phyloP scores from a whole-genome alignment of 2,888 invertebrate species.

The Gisinianus flammeolus region DNA sequence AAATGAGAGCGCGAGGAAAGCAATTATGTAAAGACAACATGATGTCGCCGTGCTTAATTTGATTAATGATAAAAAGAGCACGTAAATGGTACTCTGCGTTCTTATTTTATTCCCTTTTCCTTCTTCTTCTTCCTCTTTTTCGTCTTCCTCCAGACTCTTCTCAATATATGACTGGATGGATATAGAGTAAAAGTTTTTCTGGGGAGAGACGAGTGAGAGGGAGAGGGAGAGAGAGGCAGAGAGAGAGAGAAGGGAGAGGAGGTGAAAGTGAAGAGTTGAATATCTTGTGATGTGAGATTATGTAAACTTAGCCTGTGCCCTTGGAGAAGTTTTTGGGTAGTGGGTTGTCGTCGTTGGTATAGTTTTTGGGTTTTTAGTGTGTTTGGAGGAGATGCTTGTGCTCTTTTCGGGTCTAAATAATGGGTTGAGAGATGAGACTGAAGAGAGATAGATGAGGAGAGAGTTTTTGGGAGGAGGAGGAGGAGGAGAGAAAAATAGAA shows the following conservation, averaged over 20 bases:
- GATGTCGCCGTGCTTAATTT: slow-evolving; percentile 11
- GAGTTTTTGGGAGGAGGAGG: neutral
- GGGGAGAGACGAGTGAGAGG: neutral
- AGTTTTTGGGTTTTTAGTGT: too few species aligned
- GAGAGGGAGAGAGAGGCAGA: slow-evolving; percentile 14
- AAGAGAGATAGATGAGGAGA: slow-evolving; percentile 17
- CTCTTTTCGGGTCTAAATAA: neutral
- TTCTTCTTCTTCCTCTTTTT: neutral
- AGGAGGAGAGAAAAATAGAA: too few species aligned
- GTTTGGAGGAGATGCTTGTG: slow-evolving; percentile 3
- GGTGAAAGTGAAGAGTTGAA: slow-evolving; percentile 1
- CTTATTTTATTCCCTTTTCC: slow-evolving; percentile 5
- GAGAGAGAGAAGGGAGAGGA: slow-evolving; percentile 4
- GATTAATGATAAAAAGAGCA: slow-evolving; percentile 19
- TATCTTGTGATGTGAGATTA: slow-evolving; percentile 9
- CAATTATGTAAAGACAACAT: slow-evolving; percentile 8
- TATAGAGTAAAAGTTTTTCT: neutral
- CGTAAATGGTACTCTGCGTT: slow-evolving; percentile 6
- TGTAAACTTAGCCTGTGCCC: neutral
- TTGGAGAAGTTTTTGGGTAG: neutral
- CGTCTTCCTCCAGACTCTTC: neutral
- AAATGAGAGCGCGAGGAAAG: neutral
- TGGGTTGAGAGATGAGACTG: slow-evolving; percentile 21
- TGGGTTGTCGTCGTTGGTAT: too few species aligned
- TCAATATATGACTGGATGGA: too few species aligned